A percentile compares a stretch with the other conserved stretches of the same genome.
phyloP scores from a whole-genome alignment of 2,797 vertebrate species.

The Rhinichthys osculus region DNA sequence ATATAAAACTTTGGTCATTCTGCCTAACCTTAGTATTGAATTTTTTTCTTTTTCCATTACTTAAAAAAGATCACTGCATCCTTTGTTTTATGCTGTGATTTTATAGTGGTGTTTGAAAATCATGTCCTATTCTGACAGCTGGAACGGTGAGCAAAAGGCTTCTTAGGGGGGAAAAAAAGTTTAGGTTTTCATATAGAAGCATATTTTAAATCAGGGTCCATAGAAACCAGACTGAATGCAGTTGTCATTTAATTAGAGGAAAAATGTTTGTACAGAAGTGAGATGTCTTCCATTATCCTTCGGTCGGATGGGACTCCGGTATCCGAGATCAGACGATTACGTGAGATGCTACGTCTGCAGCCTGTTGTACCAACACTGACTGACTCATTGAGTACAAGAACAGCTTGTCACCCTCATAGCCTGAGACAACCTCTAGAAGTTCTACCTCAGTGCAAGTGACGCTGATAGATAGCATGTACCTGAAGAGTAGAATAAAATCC shows the following conservation, averaged over 20 bases:
- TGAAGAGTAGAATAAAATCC: conserved; percentile 9
- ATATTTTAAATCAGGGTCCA: background rate
- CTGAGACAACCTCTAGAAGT: conserved; percentile 3
- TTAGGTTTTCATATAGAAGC: background rate
- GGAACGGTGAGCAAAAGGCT: background rate
- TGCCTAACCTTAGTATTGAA: background rate
- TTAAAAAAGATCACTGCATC: background rate
- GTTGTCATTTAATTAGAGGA: background rate
- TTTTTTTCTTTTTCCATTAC: background rate
- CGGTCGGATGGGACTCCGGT: background rate
- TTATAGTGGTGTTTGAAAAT: background rate
- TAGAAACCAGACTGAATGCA: background rate
- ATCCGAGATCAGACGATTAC: background rate
- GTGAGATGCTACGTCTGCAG: background rate
- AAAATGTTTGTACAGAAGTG: background rate
- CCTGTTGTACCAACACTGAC: background rate
- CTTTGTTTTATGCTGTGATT: background rate
- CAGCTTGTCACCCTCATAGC: conserved; percentile 3
- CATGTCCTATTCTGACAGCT: background rate
- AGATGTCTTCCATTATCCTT: conserved; percentile 8
- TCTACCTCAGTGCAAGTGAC: background rate
- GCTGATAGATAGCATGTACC: background rate
- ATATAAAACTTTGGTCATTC: background rate
- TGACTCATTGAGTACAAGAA: conserved; percentile 1
- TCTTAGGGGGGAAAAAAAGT: background rate